Evolutionary conservation across 2,113 vertebrate species (phyloP).

Genomic region (Macroglossus sobrinus): DNA sequence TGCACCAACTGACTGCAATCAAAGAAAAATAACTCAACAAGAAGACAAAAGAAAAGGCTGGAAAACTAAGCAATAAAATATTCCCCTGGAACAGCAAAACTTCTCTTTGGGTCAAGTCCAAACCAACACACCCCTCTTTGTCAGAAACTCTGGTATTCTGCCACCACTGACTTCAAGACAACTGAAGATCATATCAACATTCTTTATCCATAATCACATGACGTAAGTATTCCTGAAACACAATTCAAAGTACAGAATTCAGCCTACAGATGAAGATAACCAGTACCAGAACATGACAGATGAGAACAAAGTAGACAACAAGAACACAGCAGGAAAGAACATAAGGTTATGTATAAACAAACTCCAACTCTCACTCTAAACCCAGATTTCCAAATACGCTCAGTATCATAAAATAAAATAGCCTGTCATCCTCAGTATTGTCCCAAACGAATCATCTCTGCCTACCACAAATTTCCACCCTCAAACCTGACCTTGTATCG

Average conservation of each 20-base stretch:
- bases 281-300: neutral
- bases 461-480: neutral
- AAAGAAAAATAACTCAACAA: slow-evolving; percentile 6
- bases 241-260: slow-evolving; percentile 29
- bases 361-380: neutral
- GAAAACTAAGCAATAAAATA: slow-evolving; percentile 5
- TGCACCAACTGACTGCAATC: neutral
- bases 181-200: neutral
- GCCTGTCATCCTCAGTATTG: neutral
- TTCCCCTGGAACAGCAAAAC: neutral
- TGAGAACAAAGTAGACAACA: neutral
- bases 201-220: neutral
- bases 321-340: neutral
- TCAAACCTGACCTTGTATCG: neutral
- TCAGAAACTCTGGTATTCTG: neutral
- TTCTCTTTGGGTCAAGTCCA: neutral
- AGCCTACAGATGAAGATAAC: neutral
- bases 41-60: neutral
- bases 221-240: slow-evolving; percentile 36
- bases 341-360: neutral
- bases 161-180: neutral
- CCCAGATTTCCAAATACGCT: neutral
- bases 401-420: neutral
- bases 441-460: neutral
- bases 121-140: neutral